Evolutionary conservation across 2,888 invertebrate genomes (phyloP), one percentile per base, ranked within the genome.

Genomic region (Athrips mouffetella): DNA sequence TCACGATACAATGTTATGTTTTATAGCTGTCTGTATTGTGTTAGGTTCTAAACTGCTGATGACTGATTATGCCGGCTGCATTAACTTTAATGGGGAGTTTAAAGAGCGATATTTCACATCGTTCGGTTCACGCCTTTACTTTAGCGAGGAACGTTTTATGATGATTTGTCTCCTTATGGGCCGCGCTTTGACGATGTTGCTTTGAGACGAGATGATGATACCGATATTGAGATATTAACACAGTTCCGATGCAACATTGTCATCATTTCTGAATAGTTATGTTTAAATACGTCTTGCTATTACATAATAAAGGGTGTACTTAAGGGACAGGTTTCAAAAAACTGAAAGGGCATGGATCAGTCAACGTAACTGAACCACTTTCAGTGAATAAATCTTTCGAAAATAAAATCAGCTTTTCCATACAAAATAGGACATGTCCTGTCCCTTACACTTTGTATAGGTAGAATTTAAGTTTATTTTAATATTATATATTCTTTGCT

Each of bases 11-110:
- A 82, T 85, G 88, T 88, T 80, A 77, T 71, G 54, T 77, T 86
- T 88, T 86, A 88, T 75, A 67, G 69, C 81, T 70, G 59, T 54
- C 73, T 69, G 73, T 76, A 88, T 86, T 88, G 84, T 86, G 86
- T 87, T 86, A 87, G 83, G 75, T 70, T 76, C 85, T 86, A 85
- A 87, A 83, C 83, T 80, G 77, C 79, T 81, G 85, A 87, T 86
- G 85, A 85, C 73, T 84, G 86, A 88, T 88, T 85, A 82, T 79
- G 70, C 65, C 71, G 70, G 81, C 76, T 78, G 76, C 76, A 85
- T 85, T 84, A 83, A 83, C 72, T 80, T 83, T 86, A 81, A 86
- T 79, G 71, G 74, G 69, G 71, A 80, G 77, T 87, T 88, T 83
- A 82, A 87, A 50, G 82, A 80, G 84, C 80, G 69, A 86, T 88